Conservation (phyloP, 2,888 invertebrate genomes). For the Blera fallax region DNA sequence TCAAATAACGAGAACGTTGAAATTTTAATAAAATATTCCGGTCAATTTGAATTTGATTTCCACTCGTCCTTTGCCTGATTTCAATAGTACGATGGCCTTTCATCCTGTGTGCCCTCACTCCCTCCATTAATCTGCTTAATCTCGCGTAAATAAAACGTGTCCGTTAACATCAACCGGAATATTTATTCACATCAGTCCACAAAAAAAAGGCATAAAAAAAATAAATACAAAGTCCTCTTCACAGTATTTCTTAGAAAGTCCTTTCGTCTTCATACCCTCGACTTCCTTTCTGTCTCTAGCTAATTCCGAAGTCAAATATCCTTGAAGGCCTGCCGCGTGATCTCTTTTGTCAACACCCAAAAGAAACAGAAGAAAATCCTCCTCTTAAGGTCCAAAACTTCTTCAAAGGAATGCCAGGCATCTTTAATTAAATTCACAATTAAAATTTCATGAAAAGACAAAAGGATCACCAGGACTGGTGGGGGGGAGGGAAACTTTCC, state of each 20-base stretch:
- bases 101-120: neutral
- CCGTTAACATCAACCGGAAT: conserved; percentile 64
- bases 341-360: conserved; percentile 65
- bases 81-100: conserved; percentile 13
- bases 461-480: conserved; percentile 42
- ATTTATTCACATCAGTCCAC: conserved; percentile 62
- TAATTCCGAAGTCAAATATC: conserved; percentile 56
- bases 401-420: conserved; percentile 78
- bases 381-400: conserved; percentile 59
- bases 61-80: neutral
- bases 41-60: conserved; percentile 76
- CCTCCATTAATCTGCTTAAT: conserved; percentile 74
- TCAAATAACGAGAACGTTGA: conserved; percentile 59
- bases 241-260: conserved; percentile 16
- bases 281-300: neutral
- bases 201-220: neutral
- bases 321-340: conserved; percentile 47
- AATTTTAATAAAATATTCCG: conserved; percentile 76
- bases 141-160: conserved; percentile 76
- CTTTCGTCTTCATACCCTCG: neutral
- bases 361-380: conserved; percentile 34
- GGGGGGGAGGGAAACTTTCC: conserved; percentile 39
- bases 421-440: conserved; percentile 79
- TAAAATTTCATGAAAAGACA: conserved; percentile 76
- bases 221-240: conserved; percentile 13